These are phyloP conservation scores for Chaetogeoica ovagalla DNA, from an alignment of 2,888 invertebrate genomes.

Conservation along the genomic window DNA sequence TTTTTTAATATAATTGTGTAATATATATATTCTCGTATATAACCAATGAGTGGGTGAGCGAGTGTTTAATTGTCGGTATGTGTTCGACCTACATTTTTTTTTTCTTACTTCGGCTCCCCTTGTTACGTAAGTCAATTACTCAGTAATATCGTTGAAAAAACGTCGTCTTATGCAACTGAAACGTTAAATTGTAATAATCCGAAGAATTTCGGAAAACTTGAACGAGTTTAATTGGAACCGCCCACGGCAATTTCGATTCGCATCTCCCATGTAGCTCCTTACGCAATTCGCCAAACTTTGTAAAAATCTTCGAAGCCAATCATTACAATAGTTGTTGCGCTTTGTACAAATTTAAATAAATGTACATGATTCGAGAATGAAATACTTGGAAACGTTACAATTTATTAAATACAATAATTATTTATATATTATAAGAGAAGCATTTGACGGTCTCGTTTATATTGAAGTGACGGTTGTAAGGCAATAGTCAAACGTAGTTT, in stretches of 20 bases:
- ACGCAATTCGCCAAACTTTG: slow-evolving; percentile 2
- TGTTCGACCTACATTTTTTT: too few relatives aligned
- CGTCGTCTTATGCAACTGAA: not conserved
- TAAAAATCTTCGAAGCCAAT: not conserved
- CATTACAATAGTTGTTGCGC: not conserved
- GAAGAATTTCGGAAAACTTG: not conserved
- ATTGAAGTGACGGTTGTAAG: too few relatives aligned
- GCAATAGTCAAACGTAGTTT: too few relatives aligned
- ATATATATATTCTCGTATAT: too few relatives aligned
- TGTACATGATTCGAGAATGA: not conserved
- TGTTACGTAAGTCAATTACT: not conserved
- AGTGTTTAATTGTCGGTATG: too few relatives aligned
- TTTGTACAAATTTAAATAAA: not conserved
- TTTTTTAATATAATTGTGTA: too few relatives aligned
- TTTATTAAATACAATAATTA: not conserved
- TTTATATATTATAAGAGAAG: too few relatives aligned
- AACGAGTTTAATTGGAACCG: not conserved
- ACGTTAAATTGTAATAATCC: not conserved
- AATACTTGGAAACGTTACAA: not conserved
- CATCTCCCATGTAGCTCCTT: not conserved
- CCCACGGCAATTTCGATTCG: not conserved
- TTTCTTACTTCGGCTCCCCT: too few relatives aligned
- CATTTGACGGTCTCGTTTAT: not conserved
- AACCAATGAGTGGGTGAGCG: too few relatives aligned
- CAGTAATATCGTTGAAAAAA: not conserved